Base-by-base conservation (phyloP, 2,797 vertebrate species). In the Potorous gilbertii region DNA sequence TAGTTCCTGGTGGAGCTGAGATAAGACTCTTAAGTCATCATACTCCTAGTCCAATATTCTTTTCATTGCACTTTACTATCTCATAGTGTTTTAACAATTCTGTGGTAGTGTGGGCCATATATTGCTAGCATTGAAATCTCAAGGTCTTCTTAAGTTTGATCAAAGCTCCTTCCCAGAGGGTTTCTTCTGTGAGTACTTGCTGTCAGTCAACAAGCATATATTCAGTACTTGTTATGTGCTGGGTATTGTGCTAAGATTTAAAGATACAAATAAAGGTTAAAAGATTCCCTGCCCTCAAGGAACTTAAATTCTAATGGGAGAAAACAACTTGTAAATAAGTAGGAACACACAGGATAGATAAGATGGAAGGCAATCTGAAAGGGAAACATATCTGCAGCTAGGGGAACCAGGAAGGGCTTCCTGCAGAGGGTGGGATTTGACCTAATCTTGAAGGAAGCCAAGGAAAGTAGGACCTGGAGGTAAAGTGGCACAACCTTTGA, bases 101-200 rank as follows among this genome's bases (percentile, higher is more conserved):
- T 40, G n/a, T 74, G 16, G n/a, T 4, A 40, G n/a, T 74, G 34
- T 74, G n/a, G 5, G 16, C 16, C 5, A 6, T 40, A 40, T 74
- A 24, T 40, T 16, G 21, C 27, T 27, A 40, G 14, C 8, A 12
- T 1, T 57, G 56, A 55, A 34, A 40, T 40, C 91, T 62, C 56
- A 13, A 59, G 81, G 87, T 46, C n/a, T 27, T 13, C 54, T 93
- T 50, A 9, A 4, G 0, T 54, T 31, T 92, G 95, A 94, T 66
- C 54, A 87, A 89, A 94, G 90, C 40, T 92, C 74, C 56, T 81
- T 81, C 6, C 1, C 40, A 55, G 31, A 24, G 24, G 92, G 40
- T 54, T 54, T 81, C 29, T 54, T 54, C 56, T 92, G 56, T 92
- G 92, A 40, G 50, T 95, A 14, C 57, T 66, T 95, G 54, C 27